Evolutionary conservation across 2,797 vertebrate genomes (phyloP).

Genomic region (Gymnoscopelus microlampas): DNA sequence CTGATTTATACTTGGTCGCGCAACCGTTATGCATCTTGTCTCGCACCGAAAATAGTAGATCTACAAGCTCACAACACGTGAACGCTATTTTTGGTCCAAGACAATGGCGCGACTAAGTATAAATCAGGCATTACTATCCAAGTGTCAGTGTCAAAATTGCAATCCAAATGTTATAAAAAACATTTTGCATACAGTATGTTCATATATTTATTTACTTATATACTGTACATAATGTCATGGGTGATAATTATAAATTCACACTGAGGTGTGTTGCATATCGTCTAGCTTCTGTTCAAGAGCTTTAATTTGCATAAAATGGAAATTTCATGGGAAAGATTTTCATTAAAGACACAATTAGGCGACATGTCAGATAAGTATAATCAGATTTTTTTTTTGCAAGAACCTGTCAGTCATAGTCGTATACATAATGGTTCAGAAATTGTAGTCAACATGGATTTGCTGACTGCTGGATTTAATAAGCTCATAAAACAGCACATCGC

Average conservation of each 20-base stretch:
- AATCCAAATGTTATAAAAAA: too few species aligned
- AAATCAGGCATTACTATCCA: too few species aligned
- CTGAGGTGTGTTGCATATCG: not conserved
- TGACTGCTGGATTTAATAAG: conserved; percentile 36
- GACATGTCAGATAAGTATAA: not conserved
- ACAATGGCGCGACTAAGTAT: too few species aligned
- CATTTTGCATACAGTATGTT: too few species aligned
- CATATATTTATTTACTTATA: too few species aligned
- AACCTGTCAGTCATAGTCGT: not conserved
- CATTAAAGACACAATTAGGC: not conserved
- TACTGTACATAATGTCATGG: too few species aligned
- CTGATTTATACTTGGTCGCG: conserved; percentile 24
- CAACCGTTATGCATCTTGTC: not conserved
- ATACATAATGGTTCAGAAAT: conserved; percentile 17
- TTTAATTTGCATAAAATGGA: not conserved
- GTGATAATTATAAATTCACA: not conserved
- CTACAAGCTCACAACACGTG: too few species aligned
- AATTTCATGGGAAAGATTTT: not conserved
- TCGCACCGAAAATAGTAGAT: too few species aligned
- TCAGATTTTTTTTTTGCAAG: not conserved
- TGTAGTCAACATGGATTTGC: conserved; percentile 5
- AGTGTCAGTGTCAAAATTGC: too few species aligned
- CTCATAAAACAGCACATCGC: conserved; percentile 18
- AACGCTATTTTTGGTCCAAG: too few species aligned
- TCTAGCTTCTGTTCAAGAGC: not conserved